These are phyloP conservation scores for Corynorhinus townsendii DNA, from an alignment of 2,113 vertebrate species.

Conservation along the genomic window DNA sequence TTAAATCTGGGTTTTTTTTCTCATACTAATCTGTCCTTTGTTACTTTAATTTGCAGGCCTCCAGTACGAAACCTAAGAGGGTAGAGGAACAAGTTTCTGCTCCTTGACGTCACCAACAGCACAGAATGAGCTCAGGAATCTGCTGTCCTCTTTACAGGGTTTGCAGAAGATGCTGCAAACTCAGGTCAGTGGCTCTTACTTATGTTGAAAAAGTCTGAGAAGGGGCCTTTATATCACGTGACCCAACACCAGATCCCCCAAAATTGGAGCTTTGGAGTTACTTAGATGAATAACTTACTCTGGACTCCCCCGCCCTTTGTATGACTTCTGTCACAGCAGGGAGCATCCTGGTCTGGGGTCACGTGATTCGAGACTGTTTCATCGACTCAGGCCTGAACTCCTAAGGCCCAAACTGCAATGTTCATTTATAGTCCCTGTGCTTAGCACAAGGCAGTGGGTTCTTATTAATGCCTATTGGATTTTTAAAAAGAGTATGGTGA, in stretches of 20 bases:
- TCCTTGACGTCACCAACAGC: neutral
- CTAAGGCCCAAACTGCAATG: neutral
- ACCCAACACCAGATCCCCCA: neutral
- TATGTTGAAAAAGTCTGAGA: neutral
- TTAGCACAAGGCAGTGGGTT: neutral
- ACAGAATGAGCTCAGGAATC: neutral
- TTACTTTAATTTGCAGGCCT: neutral
- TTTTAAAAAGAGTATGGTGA: neutral
- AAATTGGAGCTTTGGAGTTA: neutral
- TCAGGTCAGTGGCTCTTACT: neutral
- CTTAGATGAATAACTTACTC: neutral
- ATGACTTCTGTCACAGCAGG: neutral
- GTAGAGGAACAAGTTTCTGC: neutral
- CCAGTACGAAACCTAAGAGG: neutral
- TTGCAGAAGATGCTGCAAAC: neutral
- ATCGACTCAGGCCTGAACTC: neutral
- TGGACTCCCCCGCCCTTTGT: neutral
- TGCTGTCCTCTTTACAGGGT: neutral
- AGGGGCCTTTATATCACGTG: rapidly evolving
- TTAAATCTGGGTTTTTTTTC: neutral
- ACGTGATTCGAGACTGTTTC: neutral
- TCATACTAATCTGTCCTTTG: neutral
- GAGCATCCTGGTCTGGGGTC: rapidly evolving
- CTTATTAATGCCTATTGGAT: neutral
- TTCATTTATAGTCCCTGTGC: neutral